Base-by-base conservation (phyloP, 2,888 invertebrate species). In the Stictocephala bisonia region DNA sequence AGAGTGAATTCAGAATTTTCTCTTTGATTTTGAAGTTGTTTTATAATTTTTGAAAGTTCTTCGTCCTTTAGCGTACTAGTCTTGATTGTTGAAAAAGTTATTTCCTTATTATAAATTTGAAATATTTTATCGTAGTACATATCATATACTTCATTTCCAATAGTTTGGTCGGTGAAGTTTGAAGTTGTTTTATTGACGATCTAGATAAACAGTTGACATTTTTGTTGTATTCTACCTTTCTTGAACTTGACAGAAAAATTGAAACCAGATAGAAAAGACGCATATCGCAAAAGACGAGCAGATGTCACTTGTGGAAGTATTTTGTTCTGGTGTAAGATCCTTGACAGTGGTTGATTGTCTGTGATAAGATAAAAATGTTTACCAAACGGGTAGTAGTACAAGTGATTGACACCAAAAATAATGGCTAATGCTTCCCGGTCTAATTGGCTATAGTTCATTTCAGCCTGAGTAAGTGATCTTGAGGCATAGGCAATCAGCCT, bases 161-260 rank as follows among this genome's bases (percentile, higher is more conserved):
- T n/a, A n/a, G n/a, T n/a, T n/a, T n/a, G n/a, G n/a, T n/a, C n/a
- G n/a, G n/a, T n/a, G n/a, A n/a, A n/a, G n/a, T n/a, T n/a, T n/a
- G n/a, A n/a, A n/a, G n/a, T n/a, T n/a, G n/a, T n/a, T n/a, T n/a
- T n/a, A n/a, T n/a, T n/a, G 64, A 22, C n/a, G 74, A 68, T 27
- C 76, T 76, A 13, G 74, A 75, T 9, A 77, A 69, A 66, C 75
- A 76, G 58, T 76, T 76, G 0, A 72, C 77, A 35, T 77, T 75
- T 24, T 41, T 24, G 53, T 77, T 74, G 7, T 77, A n/a, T 50
- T 13, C 60, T 71, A 11, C 75, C 70, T 40, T 68, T 75, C 41
- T 74, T 75, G 71, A 60, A 76, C 11, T 56, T 29, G 20, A 78
- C 71, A 41, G 24, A 41, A 58, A 77, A 76, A 44, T 77, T 60